phyloP scores from a whole-genome alignment of 2,888 invertebrate genomes.

The Parthenolecanium corni region DNA sequence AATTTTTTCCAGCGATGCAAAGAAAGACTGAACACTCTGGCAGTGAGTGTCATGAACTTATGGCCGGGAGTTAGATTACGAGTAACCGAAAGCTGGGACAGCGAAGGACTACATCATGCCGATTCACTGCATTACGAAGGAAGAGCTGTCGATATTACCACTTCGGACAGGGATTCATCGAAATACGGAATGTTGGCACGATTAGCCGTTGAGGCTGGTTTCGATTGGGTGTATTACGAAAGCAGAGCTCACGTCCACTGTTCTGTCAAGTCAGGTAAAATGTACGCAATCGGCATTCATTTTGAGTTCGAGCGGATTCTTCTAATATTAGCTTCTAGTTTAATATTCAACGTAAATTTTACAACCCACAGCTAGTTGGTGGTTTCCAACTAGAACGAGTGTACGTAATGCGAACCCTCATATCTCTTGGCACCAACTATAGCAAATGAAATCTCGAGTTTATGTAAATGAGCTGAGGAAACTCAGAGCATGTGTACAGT shows the following conservation, averaged over 20 bases:
- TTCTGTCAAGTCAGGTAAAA: constrained; percentile 90
- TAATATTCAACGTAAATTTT: too few species aligned
- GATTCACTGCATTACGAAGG: constrained; percentile 94
- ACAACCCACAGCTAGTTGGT: too few species aligned
- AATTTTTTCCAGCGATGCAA: constrained; percentile 72
- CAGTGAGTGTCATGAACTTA: constrained; percentile 94
- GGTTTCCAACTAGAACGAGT: too few species aligned
- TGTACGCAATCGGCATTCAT: constrained; percentile 22
- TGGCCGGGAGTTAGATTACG: constrained; percentile 91
- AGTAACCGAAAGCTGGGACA: constrained; percentile 94
- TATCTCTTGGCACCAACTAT: too few species aligned
- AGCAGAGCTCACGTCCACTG: constrained; percentile 90
- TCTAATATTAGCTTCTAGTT: background rate
- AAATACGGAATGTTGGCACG: constrained; percentile 94
- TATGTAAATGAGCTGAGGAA: too few species aligned
- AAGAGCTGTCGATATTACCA: constrained; percentile 88
- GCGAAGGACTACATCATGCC: constrained; percentile 61
- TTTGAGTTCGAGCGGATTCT: constrained; percentile 18
- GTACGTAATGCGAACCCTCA: too few species aligned
- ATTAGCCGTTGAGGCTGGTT: constrained; percentile 90
- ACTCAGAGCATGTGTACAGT: too few species aligned
- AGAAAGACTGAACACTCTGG: constrained; percentile 85
- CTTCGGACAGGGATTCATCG: constrained; percentile 80
- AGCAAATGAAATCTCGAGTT: too few species aligned
- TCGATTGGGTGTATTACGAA: constrained; percentile 98